Percentiles rank a stretch among this genome's conserved stretches.
These are phyloP conservation scores for Rostratula benghalensis DNA, from an alignment of 2,113 vertebrate genomes.

Conservation along the genomic window DNA sequence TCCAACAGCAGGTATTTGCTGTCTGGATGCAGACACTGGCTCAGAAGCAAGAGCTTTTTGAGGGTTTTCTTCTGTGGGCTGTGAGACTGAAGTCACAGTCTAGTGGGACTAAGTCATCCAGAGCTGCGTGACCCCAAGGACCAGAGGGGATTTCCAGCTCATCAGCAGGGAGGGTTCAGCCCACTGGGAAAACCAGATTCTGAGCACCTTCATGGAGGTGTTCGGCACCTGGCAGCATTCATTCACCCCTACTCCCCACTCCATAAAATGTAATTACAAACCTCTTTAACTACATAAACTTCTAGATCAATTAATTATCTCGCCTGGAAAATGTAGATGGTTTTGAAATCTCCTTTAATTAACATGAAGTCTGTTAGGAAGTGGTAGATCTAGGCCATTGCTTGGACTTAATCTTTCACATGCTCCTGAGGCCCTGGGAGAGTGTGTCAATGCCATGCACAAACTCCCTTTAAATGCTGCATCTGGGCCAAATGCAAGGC, in stretches of 20 bases:
- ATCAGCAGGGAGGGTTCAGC: neutral
- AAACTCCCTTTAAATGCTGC: neutral
- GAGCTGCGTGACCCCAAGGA: neutral
- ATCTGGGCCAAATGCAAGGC: neutral
- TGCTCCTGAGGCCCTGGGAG: neutral
- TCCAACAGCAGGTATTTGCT: neutral
- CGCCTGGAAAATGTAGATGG: neutral
- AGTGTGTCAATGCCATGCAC: neutral
- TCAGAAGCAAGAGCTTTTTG: neutral
- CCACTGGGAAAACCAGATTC: neutral
- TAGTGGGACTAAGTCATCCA: neutral
- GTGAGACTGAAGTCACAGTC: neutral
- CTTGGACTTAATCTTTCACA: neutral
- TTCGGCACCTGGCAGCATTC: neutral
- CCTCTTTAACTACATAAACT: slow-evolving; percentile 14
- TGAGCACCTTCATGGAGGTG: neutral
- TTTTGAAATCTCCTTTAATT: slow-evolving; percentile 58
- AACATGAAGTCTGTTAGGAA: slow-evolving; percentile 8
- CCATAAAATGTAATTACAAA: slow-evolving; percentile 44
- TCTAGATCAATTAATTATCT: slow-evolving; percentile 36
- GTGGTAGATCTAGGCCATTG: slow-evolving; percentile 2
- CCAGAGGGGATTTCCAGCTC: neutral
- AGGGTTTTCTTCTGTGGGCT: neutral
- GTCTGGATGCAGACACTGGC: neutral
- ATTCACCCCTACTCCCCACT: neutral